phyloP scores from a whole-genome alignment of 1,140 invertebrate species.

The Schlechtendalia chinensis region DNA sequence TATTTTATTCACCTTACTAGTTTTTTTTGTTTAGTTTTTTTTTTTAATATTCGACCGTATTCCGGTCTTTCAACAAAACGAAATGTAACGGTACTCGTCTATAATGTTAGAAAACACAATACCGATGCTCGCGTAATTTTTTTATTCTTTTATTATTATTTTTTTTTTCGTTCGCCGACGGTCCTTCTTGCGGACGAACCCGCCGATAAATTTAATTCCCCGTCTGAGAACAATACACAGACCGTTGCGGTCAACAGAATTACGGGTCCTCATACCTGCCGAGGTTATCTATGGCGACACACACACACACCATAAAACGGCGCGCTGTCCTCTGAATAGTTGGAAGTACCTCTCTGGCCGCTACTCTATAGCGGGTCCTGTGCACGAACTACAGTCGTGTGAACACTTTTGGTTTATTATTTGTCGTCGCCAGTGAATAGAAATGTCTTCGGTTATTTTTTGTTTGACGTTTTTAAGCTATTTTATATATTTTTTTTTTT shows the following conservation, averaged over 20 bases:
- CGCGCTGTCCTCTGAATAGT: no score
- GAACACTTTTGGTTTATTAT: no score
- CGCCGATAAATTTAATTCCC: not conserved
- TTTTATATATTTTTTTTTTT: no score
- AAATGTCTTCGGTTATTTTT: no score
- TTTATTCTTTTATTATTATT: not conserved
- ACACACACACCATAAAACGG: not conserved
- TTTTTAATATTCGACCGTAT: not conserved
- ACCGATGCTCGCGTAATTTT: not conserved
- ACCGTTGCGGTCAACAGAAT: conserved; percentile 19
- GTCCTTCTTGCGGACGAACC: not conserved
- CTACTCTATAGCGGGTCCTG: no score
- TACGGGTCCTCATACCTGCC: not conserved
- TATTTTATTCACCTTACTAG: no score
- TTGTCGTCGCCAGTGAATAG: no score
- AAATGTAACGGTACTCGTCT: not conserved
- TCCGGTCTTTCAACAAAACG: not conserved
- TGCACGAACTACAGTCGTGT: no score
- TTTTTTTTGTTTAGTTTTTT: no score
- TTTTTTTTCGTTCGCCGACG: not conserved
- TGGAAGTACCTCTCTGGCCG: no score
- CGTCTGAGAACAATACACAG: not conserved
- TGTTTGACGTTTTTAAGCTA: no score
- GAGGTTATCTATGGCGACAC: not conserved
- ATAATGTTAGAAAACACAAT: no score